phyloP scores from a whole-genome alignment of 2,888 invertebrate species.

The Oligia latruncula region DNA sequence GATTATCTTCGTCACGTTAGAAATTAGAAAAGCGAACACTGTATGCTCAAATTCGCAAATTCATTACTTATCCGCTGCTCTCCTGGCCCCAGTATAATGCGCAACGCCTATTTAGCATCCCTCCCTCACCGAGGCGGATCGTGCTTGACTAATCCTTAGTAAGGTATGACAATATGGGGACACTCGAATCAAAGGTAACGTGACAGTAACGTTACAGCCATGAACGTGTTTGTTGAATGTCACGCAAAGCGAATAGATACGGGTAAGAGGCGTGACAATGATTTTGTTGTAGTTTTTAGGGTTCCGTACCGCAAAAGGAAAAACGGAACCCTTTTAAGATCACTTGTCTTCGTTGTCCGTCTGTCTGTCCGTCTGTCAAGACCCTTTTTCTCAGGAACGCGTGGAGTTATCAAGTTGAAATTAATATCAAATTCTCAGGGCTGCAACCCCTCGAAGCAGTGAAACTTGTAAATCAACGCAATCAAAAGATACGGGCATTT shows the following conservation, averaged over 20 bases:
- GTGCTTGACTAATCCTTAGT: constrained; percentile 68
- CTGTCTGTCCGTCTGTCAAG: too few species aligned
- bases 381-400: too few species aligned
- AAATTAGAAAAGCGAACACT: not conserved
- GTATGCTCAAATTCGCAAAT: too few species aligned
- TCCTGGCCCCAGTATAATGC: constrained; percentile 74
- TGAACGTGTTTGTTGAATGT: constrained; percentile 42
- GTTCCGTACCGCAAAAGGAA: too few species aligned
- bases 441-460: too few species aligned
- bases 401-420: too few species aligned
- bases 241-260: constrained; percentile 3
- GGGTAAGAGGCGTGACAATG: constrained; percentile 9
- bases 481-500: too few species aligned
- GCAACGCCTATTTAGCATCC: constrained; percentile 81
- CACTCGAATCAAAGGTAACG: constrained; percentile 70
- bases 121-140: constrained; percentile 69
- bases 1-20: not conserved
- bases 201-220: constrained; percentile 37
- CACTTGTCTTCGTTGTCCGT: too few species aligned
- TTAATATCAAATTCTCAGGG: too few species aligned
- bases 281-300: not conserved
- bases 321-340: too few species aligned
- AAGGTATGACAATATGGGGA: constrained; percentile 60
- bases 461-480: too few species aligned
- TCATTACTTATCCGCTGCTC: constrained; percentile 23